Conservation (phyloP, 1,140 invertebrate species). For the Saccostrea echinata region DNA sequence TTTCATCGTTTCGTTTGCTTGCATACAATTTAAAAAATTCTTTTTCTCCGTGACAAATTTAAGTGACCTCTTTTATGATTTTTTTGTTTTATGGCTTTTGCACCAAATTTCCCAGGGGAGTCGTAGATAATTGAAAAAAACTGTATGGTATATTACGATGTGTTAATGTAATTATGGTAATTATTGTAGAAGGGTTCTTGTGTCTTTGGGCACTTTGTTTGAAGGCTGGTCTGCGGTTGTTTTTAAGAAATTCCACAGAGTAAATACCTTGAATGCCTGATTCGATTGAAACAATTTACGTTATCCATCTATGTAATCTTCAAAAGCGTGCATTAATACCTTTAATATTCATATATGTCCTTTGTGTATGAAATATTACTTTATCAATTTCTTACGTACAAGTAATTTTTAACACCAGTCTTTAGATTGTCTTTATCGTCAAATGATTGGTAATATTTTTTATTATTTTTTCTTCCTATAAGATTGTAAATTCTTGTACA, state of each 20-base stretch:
- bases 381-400: too few species aligned
- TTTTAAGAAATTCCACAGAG: not conserved
- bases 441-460: too few species aligned
- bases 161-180: not conserved
- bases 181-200: not conserved
- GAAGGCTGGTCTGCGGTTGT: not conserved
- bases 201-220: not conserved
- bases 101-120: not conserved
- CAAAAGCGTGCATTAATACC: too few species aligned
- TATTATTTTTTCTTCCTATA: too few species aligned
- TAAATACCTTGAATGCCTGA: not conserved
- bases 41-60: not conserved
- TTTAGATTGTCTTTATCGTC: too few species aligned
- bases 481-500: too few species aligned
- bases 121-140: not conserved
- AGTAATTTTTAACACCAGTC: too few species aligned
- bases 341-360: too few species aligned
- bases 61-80: not conserved
- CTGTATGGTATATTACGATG: not conserved
- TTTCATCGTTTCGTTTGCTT: too few species aligned
- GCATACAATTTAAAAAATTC: not conserved
- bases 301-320: too few species aligned
- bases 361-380: too few species aligned
- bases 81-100: not conserved
- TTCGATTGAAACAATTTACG: too few species aligned